Base-by-base conservation (phyloP, 2,888 invertebrate genomes). In the Panorpa germanica region DNA sequence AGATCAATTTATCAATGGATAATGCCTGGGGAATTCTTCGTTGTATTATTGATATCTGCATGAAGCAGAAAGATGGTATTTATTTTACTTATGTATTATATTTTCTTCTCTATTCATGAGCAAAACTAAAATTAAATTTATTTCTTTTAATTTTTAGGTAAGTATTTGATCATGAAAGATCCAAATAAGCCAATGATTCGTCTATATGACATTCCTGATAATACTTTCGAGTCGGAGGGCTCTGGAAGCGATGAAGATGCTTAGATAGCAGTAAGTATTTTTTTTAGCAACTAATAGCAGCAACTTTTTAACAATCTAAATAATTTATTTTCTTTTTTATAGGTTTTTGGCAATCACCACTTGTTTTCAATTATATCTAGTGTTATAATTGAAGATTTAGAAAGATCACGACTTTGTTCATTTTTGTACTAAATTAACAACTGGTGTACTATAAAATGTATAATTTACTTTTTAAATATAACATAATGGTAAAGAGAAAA, bases 1-100 rank as follows among this genome's bases (percentile, higher is more conserved):
- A 98, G 57, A 98, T 98, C 49, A 95, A 93, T 57, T 60, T 98
- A 45, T 95, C 91, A 49, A 91, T 98, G 93, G 98, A 98, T 55
- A 98, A 98, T 57, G 93, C 90, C 3, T 98, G 98, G 98, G 98
- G 93, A 38, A 85, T 98, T 34, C 62, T 99, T 36, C 71, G 96
- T 10, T 96, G 93, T 54, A 88, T 98, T 46, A 80, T 98, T 42
- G 96, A 98, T 45, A 80, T 90, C 38, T 85, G 91, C 45, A 85
- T 91, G 82, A 90, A 90, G 54, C 85, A 93, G 53, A 82, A 88
- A 47, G 90, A 93, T 49, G 95, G 96, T 45, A 52, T 65, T 57
- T 25, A 29, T 9, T 28, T 24, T 31, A 13, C 24, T n/a, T 4
- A 8, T 3, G 12, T 15, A 30, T 14, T 24, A 24, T 23, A 20